Evolutionary conservation across 2,888 invertebrate genomes (phyloP).

Genomic region (Patella depressa): DNA sequence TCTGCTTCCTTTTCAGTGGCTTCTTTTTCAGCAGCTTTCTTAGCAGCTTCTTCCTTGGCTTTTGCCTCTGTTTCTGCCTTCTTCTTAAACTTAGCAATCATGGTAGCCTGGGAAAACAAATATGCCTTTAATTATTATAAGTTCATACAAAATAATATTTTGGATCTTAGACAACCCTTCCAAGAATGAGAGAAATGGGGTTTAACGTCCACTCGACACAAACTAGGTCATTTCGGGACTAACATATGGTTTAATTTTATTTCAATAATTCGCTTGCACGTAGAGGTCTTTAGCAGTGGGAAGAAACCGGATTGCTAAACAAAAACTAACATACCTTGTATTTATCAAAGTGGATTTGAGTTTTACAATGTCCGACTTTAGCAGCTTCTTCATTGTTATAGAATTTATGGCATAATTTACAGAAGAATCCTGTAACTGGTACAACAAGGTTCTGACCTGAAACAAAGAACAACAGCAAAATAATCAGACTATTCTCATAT

Average conservation of each 20-base stretch:
- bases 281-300: too few species aligned
- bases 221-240: not conserved
- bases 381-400: constrained; percentile 65
- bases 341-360: constrained; percentile 57
- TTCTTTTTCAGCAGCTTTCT: constrained; percentile 1
- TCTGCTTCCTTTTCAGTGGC: not conserved
- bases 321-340: constrained; percentile 47
- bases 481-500: not conserved
- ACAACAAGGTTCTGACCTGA: constrained; percentile 62
- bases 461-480: constrained; percentile 18
- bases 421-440: constrained; percentile 67
- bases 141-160: too few species aligned
- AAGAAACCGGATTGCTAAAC: not conserved
- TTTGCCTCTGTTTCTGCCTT: not conserved
- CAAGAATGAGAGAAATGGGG: too few species aligned
- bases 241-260: too few species aligned
- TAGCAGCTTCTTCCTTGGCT: constrained; percentile 3
- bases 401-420: constrained; percentile 68
- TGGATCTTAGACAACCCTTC: too few species aligned
- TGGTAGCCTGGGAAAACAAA: not conserved
- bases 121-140: too few species aligned
- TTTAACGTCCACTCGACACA: too few species aligned
- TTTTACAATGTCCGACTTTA: constrained; percentile 57
- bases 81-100: not conserved
- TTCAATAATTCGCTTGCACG: too few species aligned